Base-by-base conservation (phyloP, 2,888 invertebrate species). In the Serrognathus titanus region DNA sequence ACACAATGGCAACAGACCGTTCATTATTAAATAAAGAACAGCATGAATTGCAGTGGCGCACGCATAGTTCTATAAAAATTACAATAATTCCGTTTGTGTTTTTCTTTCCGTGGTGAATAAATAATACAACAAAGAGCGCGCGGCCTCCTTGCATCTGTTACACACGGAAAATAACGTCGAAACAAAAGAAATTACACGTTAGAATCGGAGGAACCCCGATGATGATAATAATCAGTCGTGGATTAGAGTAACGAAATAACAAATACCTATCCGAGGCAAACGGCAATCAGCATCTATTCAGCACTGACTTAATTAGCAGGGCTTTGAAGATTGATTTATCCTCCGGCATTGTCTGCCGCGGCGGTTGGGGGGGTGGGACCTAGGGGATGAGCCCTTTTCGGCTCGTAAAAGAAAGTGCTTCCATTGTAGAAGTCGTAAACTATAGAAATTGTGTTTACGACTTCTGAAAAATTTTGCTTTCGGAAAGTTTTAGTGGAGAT, bases 271-370 rank as follows among this genome's bases (percentile, higher is more conserved):
- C 57, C 57, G 62, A 61, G 61, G 60, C 61, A 62, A 64, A 64
- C 58, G 60, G 61, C 59, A 62, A 61, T 62, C 63, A 62, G 57
- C 62, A 57, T 62, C 63, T 59, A 64, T 64, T 63, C 57, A 60
- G 51, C 57, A 58, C 62, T 64, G 63, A 68, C 66, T 67, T 69
- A 69, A 69, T 68, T 69, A 66, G 60, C 60, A 62, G 61, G 65
- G 65, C 63, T 67, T 67, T 68, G 68, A 68, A 69, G 68, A 68
- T 68, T 69, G 69, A 69, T 69, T 69, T 69, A 68, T 69, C 64
- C 65, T 63, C 53, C 59, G 59, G 58, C 67, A 69, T 68, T 69
- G 69, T 69, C 67, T 68, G 63, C 61, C 64, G 62, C 66, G 62
- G 67, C 64, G 57, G 67, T 67, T n/a, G n/a, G 59, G 63, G 54